Percentiles rank a stretch among this genome's conserved stretches.
Evolutionary conservation across 2,113 vertebrate species (phyloP).

Genomic region (Chaetodon auriga): DNA sequence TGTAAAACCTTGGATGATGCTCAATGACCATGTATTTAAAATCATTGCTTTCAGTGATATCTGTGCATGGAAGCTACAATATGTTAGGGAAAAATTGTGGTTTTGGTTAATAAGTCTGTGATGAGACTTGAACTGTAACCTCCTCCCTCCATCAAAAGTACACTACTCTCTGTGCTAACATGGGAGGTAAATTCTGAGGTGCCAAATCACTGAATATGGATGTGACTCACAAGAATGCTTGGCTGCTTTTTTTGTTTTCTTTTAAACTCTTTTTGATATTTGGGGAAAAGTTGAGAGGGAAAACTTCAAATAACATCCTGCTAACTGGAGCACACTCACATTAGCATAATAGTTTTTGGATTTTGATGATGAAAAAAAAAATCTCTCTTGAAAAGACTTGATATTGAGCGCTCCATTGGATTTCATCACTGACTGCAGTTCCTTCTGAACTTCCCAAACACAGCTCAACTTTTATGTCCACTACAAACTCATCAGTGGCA

Average conservation of each 20-base stretch:
- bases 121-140: no score
- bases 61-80: background rate
- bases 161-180: background rate
- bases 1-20: background rate
- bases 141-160: background rate
- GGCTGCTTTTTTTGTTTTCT: background rate
- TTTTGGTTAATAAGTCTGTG: background rate
- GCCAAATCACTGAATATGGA: background rate
- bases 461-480: slow-evolving; percentile 6
- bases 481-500: background rate
- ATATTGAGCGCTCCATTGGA: slow-evolving; percentile 6
- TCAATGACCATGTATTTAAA: background rate
- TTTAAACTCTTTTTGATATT: background rate
- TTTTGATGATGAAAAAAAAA: slow-evolving; percentile 32
- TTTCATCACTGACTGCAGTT: slow-evolving; percentile 42
- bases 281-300: background rate
- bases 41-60: background rate
- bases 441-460: slow-evolving; percentile 22
- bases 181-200: background rate
- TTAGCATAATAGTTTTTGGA: slow-evolving; percentile 32
- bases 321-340: slow-evolving; percentile 37
- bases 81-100: background rate
- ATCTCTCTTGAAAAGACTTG: background rate
- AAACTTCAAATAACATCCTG: slow-evolving; percentile 33
- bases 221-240: background rate